These are phyloP conservation scores for Halyomorpha halys DNA, from an alignment of 1,140 invertebrate genomes.

Conservation along the genomic window DNA sequence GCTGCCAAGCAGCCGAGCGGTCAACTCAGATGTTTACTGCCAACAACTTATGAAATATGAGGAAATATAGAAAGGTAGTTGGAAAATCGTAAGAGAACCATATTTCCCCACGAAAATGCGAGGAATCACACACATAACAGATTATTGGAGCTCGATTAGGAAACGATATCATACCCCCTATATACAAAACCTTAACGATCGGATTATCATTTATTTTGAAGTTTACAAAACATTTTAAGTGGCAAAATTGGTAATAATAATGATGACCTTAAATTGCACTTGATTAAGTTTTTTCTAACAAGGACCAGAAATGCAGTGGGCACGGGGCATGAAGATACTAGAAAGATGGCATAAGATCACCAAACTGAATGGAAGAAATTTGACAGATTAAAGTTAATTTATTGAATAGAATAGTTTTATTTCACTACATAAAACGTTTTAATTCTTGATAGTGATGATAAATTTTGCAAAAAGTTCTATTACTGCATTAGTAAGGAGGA, in stretches of 20 bases:
- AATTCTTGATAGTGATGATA: too few relatives aligned
- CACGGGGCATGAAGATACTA: not conserved
- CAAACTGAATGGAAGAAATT: not conserved
- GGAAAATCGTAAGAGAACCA: not conserved
- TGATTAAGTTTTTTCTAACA: not conserved
- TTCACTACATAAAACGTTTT: too few relatives aligned
- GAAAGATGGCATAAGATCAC: too few relatives aligned
- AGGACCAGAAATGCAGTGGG: not conserved
- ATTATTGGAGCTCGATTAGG: not conserved
- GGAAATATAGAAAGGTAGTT: too few relatives aligned
- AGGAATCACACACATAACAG: not conserved
- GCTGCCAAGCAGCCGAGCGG: too few relatives aligned
- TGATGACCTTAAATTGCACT: not conserved
- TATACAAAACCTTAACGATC: not conserved
- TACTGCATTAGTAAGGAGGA: too few relatives aligned
- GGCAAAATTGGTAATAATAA: not conserved
- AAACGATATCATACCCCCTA: not conserved
- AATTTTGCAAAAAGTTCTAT: too few relatives aligned
- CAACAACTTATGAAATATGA: too few relatives aligned
- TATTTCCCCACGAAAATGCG: not conserved
- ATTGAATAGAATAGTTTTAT: too few relatives aligned
- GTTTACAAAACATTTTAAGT: not conserved
- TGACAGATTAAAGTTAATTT: not conserved
- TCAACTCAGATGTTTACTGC: too few relatives aligned
- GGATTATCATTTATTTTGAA: slow-evolving; percentile 3